Evolutionary conservation across 2,797 vertebrate genomes (phyloP).

Genomic region (Sparus aurata): DNA sequence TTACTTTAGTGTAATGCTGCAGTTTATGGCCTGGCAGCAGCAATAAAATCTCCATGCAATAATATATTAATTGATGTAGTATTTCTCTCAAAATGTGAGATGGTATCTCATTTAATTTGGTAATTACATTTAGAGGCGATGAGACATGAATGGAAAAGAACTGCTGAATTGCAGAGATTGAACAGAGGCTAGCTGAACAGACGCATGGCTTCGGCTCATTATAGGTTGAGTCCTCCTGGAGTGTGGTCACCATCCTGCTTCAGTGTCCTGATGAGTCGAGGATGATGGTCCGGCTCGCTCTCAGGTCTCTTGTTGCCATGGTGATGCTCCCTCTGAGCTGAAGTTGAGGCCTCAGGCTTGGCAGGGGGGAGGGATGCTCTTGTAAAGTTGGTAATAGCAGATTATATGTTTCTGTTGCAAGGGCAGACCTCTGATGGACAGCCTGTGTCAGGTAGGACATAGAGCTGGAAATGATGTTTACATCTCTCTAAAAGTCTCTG

Average conservation of each 20-base stretch:
- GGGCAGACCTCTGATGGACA: slow-evolving; percentile 6
- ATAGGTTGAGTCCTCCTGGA: neutral
- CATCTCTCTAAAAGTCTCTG: neutral
- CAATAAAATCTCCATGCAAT: neutral
- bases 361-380: slow-evolving; percentile 20
- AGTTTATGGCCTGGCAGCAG: neutral
- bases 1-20: slow-evolving; percentile 6
- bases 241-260: neutral
- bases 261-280: neutral
- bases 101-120: neutral
- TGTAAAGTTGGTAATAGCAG: slow-evolving; percentile 16
- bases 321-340: slow-evolving; percentile 45
- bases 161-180: neutral
- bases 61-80: neutral
- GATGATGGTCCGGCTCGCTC: slow-evolving; percentile 10
- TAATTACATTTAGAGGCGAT: neutral
- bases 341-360: slow-evolving; percentile 30
- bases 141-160: neutral
- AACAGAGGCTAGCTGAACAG: neutral
- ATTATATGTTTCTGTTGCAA: slow-evolving; percentile 27
- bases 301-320: slow-evolving; percentile 47
- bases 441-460: neutral
- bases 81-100: neutral
- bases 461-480: neutral
- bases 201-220: neutral